These are phyloP conservation scores for Vanessa cardui DNA, from an alignment of 2,888 invertebrate species.

Conservation along the genomic window DNA sequence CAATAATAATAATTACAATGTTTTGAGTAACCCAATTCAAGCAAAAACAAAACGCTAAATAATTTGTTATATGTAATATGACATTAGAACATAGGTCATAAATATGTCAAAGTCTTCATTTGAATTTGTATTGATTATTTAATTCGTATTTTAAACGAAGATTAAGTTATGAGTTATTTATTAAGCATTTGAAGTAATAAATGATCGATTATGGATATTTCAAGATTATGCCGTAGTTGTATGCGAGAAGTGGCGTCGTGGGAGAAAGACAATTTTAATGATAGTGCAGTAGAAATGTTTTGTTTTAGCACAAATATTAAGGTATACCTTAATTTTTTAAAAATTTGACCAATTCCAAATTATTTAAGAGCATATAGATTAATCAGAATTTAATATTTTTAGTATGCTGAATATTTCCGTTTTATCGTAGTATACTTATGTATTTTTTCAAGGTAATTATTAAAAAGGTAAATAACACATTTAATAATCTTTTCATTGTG, in stretches of 20 bases:
- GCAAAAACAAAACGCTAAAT: no score
- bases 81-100: no score
- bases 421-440: not conserved
- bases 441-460: not conserved
- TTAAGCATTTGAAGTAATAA: not conserved
- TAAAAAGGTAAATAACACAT: not conserved
- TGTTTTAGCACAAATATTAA: slow-evolving; percentile 68
- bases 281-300: slow-evolving; percentile 65
- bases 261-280: slow-evolving; percentile 62
- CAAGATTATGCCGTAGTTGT: slow-evolving; percentile 67
- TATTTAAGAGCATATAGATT: no score
- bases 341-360: no score
- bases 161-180: not conserved
- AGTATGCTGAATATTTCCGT: not conserved
- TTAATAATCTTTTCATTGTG: slow-evolving; percentile 21
- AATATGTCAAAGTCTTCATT: no score
- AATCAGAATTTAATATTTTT: no score
- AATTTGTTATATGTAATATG: no score
- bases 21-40: no score
- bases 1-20: no score
- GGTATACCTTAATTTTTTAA: slow-evolving; percentile 44
- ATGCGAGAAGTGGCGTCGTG: slow-evolving; percentile 70
- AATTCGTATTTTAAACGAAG: no score
- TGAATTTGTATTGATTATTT: not conserved
- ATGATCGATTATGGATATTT: slow-evolving; percentile 56